These are phyloP conservation scores for Thalassarche chlororhynchos DNA, from an alignment of 2,113 vertebrate species.

Conservation along the genomic window DNA sequence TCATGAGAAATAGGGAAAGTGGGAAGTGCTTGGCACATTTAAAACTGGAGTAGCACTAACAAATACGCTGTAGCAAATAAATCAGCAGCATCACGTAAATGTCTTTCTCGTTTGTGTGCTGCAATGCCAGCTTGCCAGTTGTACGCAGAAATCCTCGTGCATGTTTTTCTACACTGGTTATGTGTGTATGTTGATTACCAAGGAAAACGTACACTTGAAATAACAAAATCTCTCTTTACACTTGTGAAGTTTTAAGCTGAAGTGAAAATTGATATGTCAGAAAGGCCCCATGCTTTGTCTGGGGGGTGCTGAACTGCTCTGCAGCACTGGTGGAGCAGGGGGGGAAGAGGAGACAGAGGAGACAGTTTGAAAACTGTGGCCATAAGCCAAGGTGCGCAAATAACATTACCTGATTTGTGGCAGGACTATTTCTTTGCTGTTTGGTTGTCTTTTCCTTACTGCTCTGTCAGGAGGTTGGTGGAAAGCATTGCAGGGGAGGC, in stretches of 20 bases:
- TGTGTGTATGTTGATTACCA: no score
- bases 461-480: neutral
- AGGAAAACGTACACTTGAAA: neutral
- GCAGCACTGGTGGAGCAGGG: neutral
- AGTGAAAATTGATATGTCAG: accelerated
- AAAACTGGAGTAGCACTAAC: neutral
- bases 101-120: neutral
- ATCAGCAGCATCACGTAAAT: neutral
- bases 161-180: neutral
- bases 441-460: neutral
- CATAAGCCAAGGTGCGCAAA: neutral
- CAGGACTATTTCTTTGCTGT: neutral
- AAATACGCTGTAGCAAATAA: neutral
- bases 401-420: neutral
- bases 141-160: accelerated
- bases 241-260: neutral
- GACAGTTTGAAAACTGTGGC: neutral
- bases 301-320: neutral
- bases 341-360: neutral
- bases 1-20: neutral
- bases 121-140: accelerated
- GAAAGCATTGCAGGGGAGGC: neutral
- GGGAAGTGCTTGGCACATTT: neutral
- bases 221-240: neutral
- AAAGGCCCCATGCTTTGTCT: neutral